Evolutionary conservation across 92 coral and sea anemone genomes (phyloP).

Genomic region (Pocillopora meandrina): DNA sequence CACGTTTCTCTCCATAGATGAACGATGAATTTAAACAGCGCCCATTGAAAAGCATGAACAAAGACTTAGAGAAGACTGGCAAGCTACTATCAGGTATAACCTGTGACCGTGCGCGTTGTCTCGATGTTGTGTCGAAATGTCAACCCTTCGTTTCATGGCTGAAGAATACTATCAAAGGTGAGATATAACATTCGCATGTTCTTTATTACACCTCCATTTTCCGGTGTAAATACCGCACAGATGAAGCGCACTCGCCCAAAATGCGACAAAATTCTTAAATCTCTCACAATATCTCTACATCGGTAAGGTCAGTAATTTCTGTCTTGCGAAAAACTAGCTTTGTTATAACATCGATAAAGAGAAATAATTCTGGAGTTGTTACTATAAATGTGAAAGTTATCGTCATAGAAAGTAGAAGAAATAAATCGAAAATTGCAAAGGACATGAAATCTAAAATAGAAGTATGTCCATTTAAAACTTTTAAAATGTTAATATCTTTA

Average conservation of each 20-base stretch:
- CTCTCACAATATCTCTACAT: too few relatives aligned
- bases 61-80: slow-evolving; percentile 51
- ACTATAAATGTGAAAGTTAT: too few relatives aligned
- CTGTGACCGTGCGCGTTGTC: slow-evolving; percentile 50
- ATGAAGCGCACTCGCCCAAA: too few relatives aligned
- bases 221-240: too few relatives aligned
- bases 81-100: slow-evolving; percentile 40
- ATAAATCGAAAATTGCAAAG: too few relatives aligned
- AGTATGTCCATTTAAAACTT: too few relatives aligned
- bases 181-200: too few relatives aligned
- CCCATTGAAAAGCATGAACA: slow-evolving; percentile 60
- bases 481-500: too few relatives aligned
- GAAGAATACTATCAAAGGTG: slow-evolving; percentile 56
- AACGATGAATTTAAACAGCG: slow-evolving; percentile 46
- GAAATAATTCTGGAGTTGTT: too few relatives aligned
- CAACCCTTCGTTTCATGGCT: slow-evolving; percentile 68
- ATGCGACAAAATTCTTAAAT: background rate
- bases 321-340: background rate
- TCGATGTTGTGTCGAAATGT: slow-evolving; percentile 64
- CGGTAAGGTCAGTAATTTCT: background rate
- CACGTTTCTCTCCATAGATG: slow-evolving; percentile 25
- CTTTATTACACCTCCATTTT: background rate
- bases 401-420: too few relatives aligned
- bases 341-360: too few relatives aligned
- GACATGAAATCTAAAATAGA: too few relatives aligned